Percentiles rank a stretch among this genome's conserved stretches.
Conservation (phyloP, 2,797 vertebrate genomes). For the Margarornis squamiger region DNA sequence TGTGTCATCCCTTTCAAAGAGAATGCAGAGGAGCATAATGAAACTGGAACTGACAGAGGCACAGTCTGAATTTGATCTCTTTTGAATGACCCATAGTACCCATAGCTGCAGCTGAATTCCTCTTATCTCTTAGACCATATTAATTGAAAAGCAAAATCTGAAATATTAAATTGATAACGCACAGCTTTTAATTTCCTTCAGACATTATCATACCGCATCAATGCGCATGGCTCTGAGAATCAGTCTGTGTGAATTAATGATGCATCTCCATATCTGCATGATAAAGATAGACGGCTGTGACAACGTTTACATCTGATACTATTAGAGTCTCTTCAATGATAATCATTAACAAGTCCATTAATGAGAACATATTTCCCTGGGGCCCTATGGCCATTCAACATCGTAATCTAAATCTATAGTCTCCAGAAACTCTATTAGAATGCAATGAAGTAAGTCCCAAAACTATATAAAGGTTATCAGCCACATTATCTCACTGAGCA, state of each 20-base stretch:
- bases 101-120: not conserved
- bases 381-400: not conserved
- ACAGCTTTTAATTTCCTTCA: slow-evolving; percentile 47
- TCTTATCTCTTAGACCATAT: not conserved
- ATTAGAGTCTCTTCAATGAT: slow-evolving; percentile 32
- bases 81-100: not conserved
- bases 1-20: not conserved
- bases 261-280: not conserved
- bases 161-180: slow-evolving; percentile 14
- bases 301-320: slow-evolving; percentile 48
- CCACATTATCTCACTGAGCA: not conserved
- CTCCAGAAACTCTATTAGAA: slow-evolving; percentile 51
- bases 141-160: slow-evolving; percentile 46
- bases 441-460: slow-evolving; percentile 29
- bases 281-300: slow-evolving; percentile 32
- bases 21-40: not conserved
- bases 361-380: slow-evolving; percentile 48
- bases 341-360: slow-evolving; percentile 65
- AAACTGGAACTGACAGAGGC: not conserved
- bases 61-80: not conserved
- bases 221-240: not conserved
- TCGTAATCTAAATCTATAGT: slow-evolving; percentile 30
- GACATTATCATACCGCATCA: not conserved
- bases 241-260: slow-evolving; percentile 54
- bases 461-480: slow-evolving; percentile 39